These are phyloP conservation scores for Poliocrania exsul DNA, from an alignment of 2,797 vertebrate species.

Conservation along the genomic window DNA sequence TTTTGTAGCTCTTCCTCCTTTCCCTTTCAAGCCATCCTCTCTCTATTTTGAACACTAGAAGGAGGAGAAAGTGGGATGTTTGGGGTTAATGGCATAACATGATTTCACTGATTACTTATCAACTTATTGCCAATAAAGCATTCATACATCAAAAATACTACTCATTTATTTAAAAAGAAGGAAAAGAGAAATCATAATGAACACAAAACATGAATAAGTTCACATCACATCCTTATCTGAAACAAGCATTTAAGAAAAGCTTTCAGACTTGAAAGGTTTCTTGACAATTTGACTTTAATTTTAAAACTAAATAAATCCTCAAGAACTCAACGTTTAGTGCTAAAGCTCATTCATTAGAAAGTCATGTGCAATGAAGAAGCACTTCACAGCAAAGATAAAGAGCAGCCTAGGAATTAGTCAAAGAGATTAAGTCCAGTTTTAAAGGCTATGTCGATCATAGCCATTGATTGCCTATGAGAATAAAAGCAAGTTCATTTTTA, in stretches of 20 bases:
- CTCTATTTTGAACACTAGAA: neutral
- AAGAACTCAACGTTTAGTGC: neutral
- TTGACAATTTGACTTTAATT: neutral
- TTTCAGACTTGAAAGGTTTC: slow-evolving; percentile 22
- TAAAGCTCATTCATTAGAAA: slow-evolving; percentile 37
- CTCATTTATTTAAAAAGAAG: slow-evolving; percentile 8
- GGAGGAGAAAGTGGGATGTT: neutral
- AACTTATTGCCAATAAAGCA: neutral
- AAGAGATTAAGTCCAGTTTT: slow-evolving; percentile 9
- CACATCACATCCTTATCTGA: neutral
- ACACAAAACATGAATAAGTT: neutral
- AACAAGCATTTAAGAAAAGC: slow-evolving; percentile 11
- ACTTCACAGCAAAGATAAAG: neutral
- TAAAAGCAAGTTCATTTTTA: neutral
- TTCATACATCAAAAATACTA: neutral
- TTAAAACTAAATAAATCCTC: slow-evolving; percentile 17
- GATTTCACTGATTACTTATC: neutral
- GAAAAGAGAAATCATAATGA: neutral
- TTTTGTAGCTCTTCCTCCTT: neutral
- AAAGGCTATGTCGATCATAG: neutral
- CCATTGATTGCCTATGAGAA: neutral
- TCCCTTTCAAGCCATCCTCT: neutral
- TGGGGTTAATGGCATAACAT: neutral
- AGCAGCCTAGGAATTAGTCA: neutral
- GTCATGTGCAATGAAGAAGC: neutral